Conservation (phyloP, 2,113 vertebrate genomes). For the Cettia cetti region DNA sequence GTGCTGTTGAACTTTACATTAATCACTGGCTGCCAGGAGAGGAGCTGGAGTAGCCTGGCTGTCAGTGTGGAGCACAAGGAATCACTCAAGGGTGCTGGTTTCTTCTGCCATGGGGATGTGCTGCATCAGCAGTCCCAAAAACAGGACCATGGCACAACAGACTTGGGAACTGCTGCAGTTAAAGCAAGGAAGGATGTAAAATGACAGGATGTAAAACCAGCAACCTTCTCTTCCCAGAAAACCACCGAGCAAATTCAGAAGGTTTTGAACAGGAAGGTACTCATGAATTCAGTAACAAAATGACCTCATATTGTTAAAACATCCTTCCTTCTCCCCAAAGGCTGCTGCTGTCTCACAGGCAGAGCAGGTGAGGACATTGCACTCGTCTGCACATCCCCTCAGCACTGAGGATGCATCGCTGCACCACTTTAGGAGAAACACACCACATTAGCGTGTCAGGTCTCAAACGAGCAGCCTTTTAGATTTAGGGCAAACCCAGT, state of each 20-base stretch:
- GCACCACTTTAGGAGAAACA: not conserved
- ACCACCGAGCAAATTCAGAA: not conserved
- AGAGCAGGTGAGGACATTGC: not conserved
- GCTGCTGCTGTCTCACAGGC: not conserved
- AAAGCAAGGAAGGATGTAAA: not conserved
- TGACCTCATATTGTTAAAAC: not conserved
- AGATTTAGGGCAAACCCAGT: not conserved
- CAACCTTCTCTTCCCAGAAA: not conserved
- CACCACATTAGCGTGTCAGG: not conserved
- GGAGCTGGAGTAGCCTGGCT: not conserved
- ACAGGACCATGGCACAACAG: accelerated
- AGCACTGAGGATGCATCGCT: not conserved
- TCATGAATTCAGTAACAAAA: not conserved
- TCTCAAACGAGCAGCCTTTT: not conserved
- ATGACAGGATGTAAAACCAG: not conserved
- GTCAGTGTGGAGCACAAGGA: not conserved
- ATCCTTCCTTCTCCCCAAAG: not conserved
- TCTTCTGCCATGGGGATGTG: not conserved
- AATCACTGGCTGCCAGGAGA: not conserved
- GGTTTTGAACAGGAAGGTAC: not conserved
- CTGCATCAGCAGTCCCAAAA: not conserved
- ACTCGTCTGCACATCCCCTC: not conserved
- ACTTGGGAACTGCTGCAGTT: not conserved
- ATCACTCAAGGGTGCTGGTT: not conserved
- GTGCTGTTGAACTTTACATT: not conserved